These are phyloP conservation scores for Aromia moschata DNA, from an alignment of 2,888 invertebrate genomes.

Conservation along the genomic window DNA sequence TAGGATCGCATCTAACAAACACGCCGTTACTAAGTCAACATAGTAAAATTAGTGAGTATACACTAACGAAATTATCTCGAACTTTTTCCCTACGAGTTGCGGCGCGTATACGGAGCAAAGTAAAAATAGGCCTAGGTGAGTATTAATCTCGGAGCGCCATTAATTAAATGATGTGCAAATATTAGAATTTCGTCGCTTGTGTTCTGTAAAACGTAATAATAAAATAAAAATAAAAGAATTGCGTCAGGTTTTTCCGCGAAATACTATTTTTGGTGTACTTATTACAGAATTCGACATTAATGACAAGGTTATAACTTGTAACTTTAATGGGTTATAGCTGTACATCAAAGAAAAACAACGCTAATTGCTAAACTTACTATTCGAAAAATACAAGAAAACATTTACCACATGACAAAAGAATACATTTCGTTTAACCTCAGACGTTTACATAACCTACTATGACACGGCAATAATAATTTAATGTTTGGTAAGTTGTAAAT, in stretches of 20 bases:
- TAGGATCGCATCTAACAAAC: slow-evolving; percentile 20
- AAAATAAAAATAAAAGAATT: neutral
- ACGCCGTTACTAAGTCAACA: slow-evolving; percentile 18
- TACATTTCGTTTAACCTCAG: too few relatives aligned
- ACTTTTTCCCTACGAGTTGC: slow-evolving; percentile 10
- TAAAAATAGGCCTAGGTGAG: slow-evolving; percentile 14
- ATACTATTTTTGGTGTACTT: too few relatives aligned
- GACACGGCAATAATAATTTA: too few relatives aligned
- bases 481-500: too few relatives aligned
- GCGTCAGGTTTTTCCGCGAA: neutral
- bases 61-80: slow-evolving; percentile 23
- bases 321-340: too few relatives aligned
- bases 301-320: too few relatives aligned
- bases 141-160: slow-evolving; percentile 3
- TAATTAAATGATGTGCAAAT: slow-evolving; percentile 15
- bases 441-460: too few relatives aligned
- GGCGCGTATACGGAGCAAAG: neutral
- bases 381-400: too few relatives aligned
- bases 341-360: too few relatives aligned
- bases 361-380: too few relatives aligned
- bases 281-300: too few relatives aligned
- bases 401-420: too few relatives aligned
- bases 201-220: neutral
- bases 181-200: neutral
- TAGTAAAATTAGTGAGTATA: slow-evolving; percentile 23